Evolutionary conservation across 1,140 invertebrate species (phyloP).

Genomic region (Neotoxoptera formosana): DNA sequence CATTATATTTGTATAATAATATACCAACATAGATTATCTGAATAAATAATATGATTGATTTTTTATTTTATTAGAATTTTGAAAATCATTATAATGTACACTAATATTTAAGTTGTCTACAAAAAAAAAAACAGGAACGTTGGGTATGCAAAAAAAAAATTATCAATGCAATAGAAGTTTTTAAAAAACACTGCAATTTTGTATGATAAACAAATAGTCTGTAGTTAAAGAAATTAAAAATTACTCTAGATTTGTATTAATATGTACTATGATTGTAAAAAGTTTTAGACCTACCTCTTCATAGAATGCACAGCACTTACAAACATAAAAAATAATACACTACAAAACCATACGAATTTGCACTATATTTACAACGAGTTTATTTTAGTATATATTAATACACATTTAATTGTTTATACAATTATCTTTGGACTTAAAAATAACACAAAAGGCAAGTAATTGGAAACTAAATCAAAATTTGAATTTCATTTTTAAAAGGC

Average conservation of each 20-base stretch:
- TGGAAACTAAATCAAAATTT: constrained; percentile 33
- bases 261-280: constrained; percentile 12
- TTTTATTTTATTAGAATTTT: neutral
- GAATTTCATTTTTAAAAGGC: constrained; percentile 26
- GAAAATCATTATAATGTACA: neutral
- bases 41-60: neutral
- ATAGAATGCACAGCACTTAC: neutral
- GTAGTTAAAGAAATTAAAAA: constrained; percentile 5
- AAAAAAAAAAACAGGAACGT: constrained; percentile 36
- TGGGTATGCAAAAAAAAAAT: constrained; percentile 37
- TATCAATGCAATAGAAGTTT: constrained; percentile 9
- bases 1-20: neutral
- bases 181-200: neutral
- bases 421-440: constrained; percentile 54
- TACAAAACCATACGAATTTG: constrained; percentile 45
- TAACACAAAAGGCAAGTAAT: constrained; percentile 55
- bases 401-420: constrained; percentile 22
- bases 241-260: constrained; percentile 19
- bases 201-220: neutral
- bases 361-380: constrained; percentile 41
- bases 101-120: constrained; percentile 4
- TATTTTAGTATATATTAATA: constrained; percentile 42
- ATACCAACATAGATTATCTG: neutral
- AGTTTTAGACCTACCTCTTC: neutral
- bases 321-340: constrained; percentile 28